Evolutionary conservation across 1,140 invertebrate genomes (phyloP).

Genomic region (Ptiloglossa arizonensis): DNA sequence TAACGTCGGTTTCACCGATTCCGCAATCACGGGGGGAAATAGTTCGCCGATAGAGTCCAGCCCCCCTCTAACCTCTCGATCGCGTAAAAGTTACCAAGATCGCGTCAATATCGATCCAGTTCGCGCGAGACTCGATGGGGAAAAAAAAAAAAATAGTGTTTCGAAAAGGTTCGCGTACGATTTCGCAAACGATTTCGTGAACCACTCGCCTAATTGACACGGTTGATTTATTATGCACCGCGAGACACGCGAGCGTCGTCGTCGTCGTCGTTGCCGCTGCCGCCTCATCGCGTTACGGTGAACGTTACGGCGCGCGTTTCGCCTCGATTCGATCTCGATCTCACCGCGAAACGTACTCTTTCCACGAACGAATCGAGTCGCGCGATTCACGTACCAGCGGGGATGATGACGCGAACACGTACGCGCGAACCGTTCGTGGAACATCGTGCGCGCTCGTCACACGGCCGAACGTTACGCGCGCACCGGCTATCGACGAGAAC

Average conservation of each 20-base stretch:
- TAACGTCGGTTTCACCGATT: not conserved
- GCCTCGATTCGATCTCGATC: slow-evolving; percentile 37
- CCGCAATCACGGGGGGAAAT: not conserved
- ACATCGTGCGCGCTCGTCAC: too few relatives aligned
- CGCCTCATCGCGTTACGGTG: too few relatives aligned
- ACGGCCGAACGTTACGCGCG: not conserved
- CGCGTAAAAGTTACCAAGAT: not conserved
- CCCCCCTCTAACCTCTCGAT: not conserved
- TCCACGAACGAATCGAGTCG: not conserved
- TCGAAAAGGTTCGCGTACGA: too few relatives aligned
- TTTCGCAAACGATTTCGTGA: slow-evolving; percentile 15
- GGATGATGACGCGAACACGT: too few relatives aligned
- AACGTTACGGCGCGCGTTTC: too few relatives aligned
- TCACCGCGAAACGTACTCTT: not conserved
- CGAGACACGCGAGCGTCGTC: not conserved
- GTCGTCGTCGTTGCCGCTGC: too few relatives aligned
- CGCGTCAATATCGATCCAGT: not conserved
- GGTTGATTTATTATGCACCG: slow-evolving; percentile 34
- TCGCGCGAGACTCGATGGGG: too few relatives aligned
- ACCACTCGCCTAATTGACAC: slow-evolving; percentile 31
- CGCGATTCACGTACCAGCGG: not conserved
- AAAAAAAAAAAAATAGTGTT: too few relatives aligned
- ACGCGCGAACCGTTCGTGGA: too few relatives aligned
- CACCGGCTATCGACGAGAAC: not conserved
- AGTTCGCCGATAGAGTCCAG: not conserved